phyloP scores from a whole-genome alignment of 2,888 invertebrate genomes.

The Malthinus seriepunctatus region DNA sequence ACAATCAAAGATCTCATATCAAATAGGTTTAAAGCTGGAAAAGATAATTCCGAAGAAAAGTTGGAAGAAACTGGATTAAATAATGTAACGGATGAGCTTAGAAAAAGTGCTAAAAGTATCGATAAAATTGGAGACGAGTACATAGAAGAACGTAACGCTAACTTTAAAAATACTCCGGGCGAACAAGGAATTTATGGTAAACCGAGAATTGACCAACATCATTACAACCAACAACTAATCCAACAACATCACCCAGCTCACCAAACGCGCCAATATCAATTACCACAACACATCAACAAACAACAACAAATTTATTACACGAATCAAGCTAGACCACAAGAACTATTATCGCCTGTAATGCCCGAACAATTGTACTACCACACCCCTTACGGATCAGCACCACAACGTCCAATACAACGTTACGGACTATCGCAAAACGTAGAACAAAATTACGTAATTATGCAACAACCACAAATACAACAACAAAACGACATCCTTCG shows the following conservation, averaged over 20 bases:
- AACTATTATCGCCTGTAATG: constrained; percentile 58
- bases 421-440: constrained; percentile 35
- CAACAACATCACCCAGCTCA: constrained; percentile 57
- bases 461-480: constrained; percentile 31
- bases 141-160: constrained; percentile 50
- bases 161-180: constrained; percentile 53
- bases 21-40: constrained; percentile 72
- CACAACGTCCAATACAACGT: constrained; percentile 38
- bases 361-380: constrained; percentile 50
- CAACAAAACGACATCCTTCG: constrained; percentile 35
- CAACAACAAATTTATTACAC: constrained; percentile 50
- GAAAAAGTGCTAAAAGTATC: constrained; percentile 40
- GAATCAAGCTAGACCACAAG: constrained; percentile 58
- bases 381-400: constrained; percentile 41
- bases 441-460: constrained; percentile 44
- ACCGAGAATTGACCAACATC: constrained; percentile 57
- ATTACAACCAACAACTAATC: constrained; percentile 49
- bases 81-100: constrained; percentile 63
- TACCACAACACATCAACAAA: constrained; percentile 53
- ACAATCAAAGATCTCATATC: constrained; percentile 84
- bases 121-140: constrained; percentile 50
- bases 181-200: constrained; percentile 67
- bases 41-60: constrained; percentile 62
- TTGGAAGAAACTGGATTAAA: constrained; percentile 62
- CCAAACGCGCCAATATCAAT: constrained; percentile 56